These are phyloP conservation scores for Phortica magna DNA, from an alignment of 2,888 invertebrate genomes.

Conservation along the genomic window DNA sequence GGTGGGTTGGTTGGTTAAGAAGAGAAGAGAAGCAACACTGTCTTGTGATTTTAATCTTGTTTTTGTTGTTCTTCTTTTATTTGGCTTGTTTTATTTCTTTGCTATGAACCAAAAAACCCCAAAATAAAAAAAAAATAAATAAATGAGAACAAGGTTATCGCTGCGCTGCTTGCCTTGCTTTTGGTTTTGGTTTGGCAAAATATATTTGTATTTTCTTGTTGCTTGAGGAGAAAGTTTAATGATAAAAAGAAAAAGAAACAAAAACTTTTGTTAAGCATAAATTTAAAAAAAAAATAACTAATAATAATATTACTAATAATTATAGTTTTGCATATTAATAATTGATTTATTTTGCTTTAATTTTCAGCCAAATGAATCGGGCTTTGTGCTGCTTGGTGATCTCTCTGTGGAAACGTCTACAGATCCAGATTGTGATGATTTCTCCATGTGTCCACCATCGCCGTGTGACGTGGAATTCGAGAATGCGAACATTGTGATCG, in stretches of 20 bases:
- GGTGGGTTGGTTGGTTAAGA: no score
- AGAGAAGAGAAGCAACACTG: no score
- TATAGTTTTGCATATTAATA: background rate
- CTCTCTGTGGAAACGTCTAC: slow-evolving; percentile 81
- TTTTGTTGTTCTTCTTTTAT: slow-evolving; percentile 27
- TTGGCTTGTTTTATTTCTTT: no score
- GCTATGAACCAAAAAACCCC: background rate
- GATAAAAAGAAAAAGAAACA: background rate
- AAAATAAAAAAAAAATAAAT: background rate
- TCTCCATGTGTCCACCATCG: slow-evolving; percentile 84
- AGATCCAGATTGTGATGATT: slow-evolving; percentile 81
- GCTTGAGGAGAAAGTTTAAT: no score
- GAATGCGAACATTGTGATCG: slow-evolving; percentile 93
- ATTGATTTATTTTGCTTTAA: slow-evolving; percentile 40
- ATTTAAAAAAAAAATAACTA: no score
- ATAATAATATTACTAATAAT: background rate
- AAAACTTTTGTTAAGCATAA: background rate
- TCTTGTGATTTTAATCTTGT: slow-evolving; percentile 18
- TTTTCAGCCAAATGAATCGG: slow-evolving; percentile 82
- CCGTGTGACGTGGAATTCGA: slow-evolving; percentile 90
- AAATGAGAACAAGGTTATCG: background rate
- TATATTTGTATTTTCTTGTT: no score
- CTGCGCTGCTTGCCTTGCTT: no score
- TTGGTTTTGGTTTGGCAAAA: no score
- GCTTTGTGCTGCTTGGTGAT: slow-evolving; percentile 82